phyloP scores from a whole-genome alignment of 2,113 vertebrate species.

The Typhlomys cinereus region DNA sequence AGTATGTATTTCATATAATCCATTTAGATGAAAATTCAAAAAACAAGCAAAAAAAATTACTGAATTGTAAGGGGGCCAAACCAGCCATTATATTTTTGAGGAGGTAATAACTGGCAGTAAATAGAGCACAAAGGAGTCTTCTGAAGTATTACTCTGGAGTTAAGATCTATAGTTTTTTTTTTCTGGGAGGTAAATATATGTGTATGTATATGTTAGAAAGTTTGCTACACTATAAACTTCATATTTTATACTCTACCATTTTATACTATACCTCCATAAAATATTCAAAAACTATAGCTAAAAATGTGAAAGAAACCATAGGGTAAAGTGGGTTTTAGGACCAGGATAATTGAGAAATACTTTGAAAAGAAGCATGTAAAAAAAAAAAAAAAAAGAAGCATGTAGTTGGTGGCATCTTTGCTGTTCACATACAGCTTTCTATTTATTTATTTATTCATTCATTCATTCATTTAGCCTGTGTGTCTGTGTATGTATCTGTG shows the following conservation, averaged over 20 bases:
- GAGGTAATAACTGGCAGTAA: not conserved
- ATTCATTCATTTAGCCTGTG: no score
- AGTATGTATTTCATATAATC: not conserved
- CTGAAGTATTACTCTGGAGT: not conserved
- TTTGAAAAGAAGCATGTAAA: not conserved
- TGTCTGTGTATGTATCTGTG: no score
- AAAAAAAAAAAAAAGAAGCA: not conserved
- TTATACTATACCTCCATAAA: not conserved
- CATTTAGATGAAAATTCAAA: not conserved
- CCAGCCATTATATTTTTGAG: not conserved
- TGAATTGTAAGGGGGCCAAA: not conserved
- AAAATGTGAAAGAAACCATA: not conserved
- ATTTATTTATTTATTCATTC: conserved; percentile 28
- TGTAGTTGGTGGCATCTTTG: not conserved
- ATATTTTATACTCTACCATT: not conserved
- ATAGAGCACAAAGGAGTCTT: not conserved
- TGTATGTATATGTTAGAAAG: not conserved
- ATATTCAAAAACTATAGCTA: not conserved
- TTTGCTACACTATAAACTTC: not conserved
- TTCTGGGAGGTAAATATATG: not conserved
- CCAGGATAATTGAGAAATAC: not conserved
- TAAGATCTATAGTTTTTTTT: not conserved
- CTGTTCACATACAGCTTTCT: not conserved
- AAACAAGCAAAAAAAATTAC: not conserved
- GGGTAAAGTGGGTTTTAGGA: not conserved